Base-by-base conservation (phyloP, 2,113 vertebrate genomes). In the Nesogale talazaci region DNA sequence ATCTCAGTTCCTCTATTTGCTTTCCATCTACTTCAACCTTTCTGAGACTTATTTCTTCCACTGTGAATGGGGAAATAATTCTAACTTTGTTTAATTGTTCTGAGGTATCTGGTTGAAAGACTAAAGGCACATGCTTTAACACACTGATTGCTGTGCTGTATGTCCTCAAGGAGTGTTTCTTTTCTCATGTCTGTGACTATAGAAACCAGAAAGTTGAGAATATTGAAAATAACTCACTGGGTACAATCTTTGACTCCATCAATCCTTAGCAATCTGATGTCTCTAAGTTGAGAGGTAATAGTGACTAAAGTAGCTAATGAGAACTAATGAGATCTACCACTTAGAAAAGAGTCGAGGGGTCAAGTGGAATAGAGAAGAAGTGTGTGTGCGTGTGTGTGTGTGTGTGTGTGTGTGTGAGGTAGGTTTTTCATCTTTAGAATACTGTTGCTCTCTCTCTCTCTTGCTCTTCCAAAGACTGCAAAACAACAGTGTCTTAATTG, bases 161-260 rank as follows among this genome's bases (percentile, higher is more conserved):
- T 69, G 25, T n/a, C 3, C 7, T 93, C 27, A 31, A 3, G 46
- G 72, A n/a, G 9, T 52, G 27, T 34, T 82, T 5, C 46, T 79
- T 84, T 86, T 89, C 42, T 93, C 10, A 27, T 38, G 1, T 83
- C 29, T 46, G 63, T 31, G 56, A 82, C 89, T 38, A 52, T 63
- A n/a, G 59, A 89, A 88, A 4, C 40, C 80, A 52, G 40, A 42
- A 78, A 79, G 16, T n/a, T 93, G 14, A 65, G 38, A 89, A 72
- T 82, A 88, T 40, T 56, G 92, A 91, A 93, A 93, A 22, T 83
- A 80, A 52, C 10, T 63, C 77, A 63, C 31, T 9, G 78, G 5
- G 57, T 27, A 27, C 3, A 40, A 42, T 52, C 17, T 38, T 10
- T 3, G 11, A 42, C 72, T 75, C 72, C n/a, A 5, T 57, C 10